phyloP scores from a whole-genome alignment of 1,140 invertebrate species.

The Zophobas morio region DNA sequence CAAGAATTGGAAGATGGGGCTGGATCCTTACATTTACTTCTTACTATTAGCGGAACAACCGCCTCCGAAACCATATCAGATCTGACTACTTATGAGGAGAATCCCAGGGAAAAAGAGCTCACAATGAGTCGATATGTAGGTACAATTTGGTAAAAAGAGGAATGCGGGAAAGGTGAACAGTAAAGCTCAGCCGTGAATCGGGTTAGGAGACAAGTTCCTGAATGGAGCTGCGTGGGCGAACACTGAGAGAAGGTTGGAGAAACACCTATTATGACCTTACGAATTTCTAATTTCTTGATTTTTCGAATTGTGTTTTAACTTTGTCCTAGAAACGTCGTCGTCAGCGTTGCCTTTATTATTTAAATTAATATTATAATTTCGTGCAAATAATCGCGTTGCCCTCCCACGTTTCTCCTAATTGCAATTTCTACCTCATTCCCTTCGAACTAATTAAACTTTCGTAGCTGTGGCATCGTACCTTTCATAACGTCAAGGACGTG shows the following conservation, averaged over 20 bases:
- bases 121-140: slow-evolving; percentile 85
- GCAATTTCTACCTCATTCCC: not conserved
- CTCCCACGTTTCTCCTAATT: not conserved
- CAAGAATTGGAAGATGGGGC: slow-evolving; percentile 90
- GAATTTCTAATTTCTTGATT: too few relatives aligned
- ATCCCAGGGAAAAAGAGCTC: slow-evolving; percentile 77
- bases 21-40: slow-evolving; percentile 88
- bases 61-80: slow-evolving; percentile 94
- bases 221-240: too few relatives aligned
- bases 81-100: slow-evolving; percentile 87
- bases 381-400: too few relatives aligned
- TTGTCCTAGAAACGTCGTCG: too few relatives aligned
- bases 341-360: too few relatives aligned
- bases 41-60: slow-evolving; percentile 96
- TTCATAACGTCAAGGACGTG: slow-evolving; percentile 86
- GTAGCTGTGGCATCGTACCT: slow-evolving; percentile 76
- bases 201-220: too few relatives aligned
- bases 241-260: too few relatives aligned
- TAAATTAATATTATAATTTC: too few relatives aligned
- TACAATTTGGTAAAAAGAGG: slow-evolving; percentile 47
- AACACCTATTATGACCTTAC: too few relatives aligned
- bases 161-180: not conserved
- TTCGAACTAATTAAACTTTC: slow-evolving; percentile 55
- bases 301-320: too few relatives aligned
- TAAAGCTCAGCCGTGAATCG: too few relatives aligned